Percentiles rank a stretch among this genome's conserved stretches.
Evolutionary conservation across 1,140 invertebrate genomes (phyloP).

Genomic region (Cylas formicarius): DNA sequence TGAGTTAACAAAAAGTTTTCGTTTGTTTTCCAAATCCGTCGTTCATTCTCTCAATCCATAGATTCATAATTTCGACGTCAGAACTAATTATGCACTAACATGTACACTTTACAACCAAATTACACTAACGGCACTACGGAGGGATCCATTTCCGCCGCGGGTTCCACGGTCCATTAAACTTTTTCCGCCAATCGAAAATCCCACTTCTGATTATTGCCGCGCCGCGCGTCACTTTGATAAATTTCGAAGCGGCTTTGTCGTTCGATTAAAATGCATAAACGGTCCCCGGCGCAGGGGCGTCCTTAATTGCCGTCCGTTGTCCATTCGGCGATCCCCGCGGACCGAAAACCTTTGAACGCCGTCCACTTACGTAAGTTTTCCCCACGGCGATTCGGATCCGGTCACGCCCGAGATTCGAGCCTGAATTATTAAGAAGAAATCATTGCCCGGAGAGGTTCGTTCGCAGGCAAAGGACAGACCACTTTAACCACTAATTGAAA

Average conservation of each 20-base stretch:
- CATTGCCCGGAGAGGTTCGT: slow-evolving; percentile 24
- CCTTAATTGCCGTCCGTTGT: slow-evolving; percentile 31
- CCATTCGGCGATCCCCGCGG: slow-evolving; percentile 16
- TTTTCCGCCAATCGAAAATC: slow-evolving; percentile 5
- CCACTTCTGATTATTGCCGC: too few relatives aligned
- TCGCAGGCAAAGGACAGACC: slow-evolving; percentile 26
- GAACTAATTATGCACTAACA: too few relatives aligned
- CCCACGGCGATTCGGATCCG: slow-evolving; percentile 18
- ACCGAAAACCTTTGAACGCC: slow-evolving; percentile 26
- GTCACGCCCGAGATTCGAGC: slow-evolving; percentile 23
- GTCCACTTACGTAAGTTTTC: slow-evolving; percentile 23
- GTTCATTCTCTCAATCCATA: too few relatives aligned
- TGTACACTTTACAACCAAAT: too few relatives aligned
- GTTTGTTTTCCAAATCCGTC: too few relatives aligned
- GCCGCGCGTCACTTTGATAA: slow-evolving; percentile 17
- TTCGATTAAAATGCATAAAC: slow-evolving; percentile 32
- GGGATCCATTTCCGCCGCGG: too few relatives aligned
- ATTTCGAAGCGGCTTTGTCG: slow-evolving; percentile 23
- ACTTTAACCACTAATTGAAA: slow-evolving; percentile 27
- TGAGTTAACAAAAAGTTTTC: too few relatives aligned
- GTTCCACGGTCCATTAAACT: too few relatives aligned
- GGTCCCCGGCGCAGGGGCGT: slow-evolving; percentile 18
- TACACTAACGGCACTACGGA: too few relatives aligned
- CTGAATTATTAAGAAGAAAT: slow-evolving; percentile 32
- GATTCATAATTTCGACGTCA: too few relatives aligned